Percentiles rank a stretch among this genome's conserved stretches.
Conservation (phyloP, 2,113 vertebrate genomes). For the Gopherus flavomarginatus region DNA sequence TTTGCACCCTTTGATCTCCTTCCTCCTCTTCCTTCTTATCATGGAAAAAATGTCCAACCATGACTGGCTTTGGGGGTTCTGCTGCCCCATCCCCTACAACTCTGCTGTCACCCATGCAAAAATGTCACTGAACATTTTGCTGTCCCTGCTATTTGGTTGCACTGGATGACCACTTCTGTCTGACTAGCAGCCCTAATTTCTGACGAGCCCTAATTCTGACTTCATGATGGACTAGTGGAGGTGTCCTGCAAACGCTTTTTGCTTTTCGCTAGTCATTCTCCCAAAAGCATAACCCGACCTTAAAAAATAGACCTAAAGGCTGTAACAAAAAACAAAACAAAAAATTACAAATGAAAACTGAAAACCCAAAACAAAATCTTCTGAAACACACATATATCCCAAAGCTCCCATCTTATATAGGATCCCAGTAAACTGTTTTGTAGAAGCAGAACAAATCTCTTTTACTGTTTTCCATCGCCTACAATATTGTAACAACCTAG, state of each 20-base stretch:
- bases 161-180: neutral
- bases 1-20: neutral
- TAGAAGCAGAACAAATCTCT: neutral
- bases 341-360: neutral
- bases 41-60: rapidly evolving
- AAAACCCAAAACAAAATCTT: neutral
- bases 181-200: neutral
- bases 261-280: neutral
- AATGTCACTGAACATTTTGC: neutral
- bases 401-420: neutral
- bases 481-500: neutral
- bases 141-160: neutral
- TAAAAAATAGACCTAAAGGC: neutral
- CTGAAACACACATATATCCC: neutral
- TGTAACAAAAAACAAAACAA: neutral
- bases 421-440: neutral
- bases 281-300: neutral
- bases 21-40: neutral
- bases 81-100: neutral
- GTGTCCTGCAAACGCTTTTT: neutral
- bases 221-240: neutral
- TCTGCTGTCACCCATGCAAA: neutral
- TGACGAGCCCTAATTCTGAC: neutral
- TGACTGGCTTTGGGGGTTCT: neutral
- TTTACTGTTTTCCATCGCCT: neutral